Evolutionary conservation across 2,797 vertebrate species (phyloP), one percentile per base, ranked within the genome.

Genomic region (Cephalopachus bancanus): DNA sequence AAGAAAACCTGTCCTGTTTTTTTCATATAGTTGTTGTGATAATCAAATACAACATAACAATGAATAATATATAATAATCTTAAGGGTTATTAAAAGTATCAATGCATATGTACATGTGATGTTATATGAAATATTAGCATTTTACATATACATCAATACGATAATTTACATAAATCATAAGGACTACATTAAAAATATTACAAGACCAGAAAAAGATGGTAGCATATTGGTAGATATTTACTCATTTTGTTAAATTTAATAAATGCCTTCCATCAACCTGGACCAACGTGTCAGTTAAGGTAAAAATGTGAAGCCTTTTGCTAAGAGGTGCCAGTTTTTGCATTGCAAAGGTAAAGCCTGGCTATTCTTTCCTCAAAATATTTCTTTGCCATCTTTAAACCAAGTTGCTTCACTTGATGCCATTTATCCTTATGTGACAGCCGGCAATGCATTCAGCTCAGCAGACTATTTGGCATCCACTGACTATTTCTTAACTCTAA

Each of bases 1-100:
- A 89, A 64, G 49, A 92, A 93, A 57, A 89, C 33, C 65, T 86
- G 11, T 3, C 17, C 24, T 93, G 75, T 37, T 83, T 97, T 79
- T 24, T 67, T 67, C 17, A 69, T 22, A 60, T 1, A 91, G 24
- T 14, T 91, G 79, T 65, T 62, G n/a, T 92, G 28, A 86, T 86
- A 88, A 85, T n/a, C 84, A 37, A 65, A 89, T 75, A 62, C 4
- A 72, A 3, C 49, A 80, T 79, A 44, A 81, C 24, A 16, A 33
- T 59, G 59, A 44, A 55, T 59, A 59, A 33, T 4, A 37, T 33
- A 37, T 16, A 79, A 75, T 79, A 53, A 81, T 60, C n/a, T 75
- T 51, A 80, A 59, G n/a, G 26, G 10, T 22, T 75, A 67, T 62
- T 53, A 57, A 8, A 93, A 65, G 2, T 67, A 93, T 65, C 14